Conservation (phyloP, 2,888 invertebrate species). For the Cryptus armator region DNA sequence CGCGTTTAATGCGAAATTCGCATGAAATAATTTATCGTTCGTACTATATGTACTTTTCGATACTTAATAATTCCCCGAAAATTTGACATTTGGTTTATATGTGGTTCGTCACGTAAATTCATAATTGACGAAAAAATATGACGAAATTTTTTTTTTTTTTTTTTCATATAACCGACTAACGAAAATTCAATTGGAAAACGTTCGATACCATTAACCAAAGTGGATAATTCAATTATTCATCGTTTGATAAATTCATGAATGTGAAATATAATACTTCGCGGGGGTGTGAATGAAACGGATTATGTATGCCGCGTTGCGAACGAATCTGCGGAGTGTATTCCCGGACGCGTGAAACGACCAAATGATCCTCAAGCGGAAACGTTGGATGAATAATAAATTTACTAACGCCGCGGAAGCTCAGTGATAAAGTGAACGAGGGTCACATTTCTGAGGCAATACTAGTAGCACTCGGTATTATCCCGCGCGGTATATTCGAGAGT, state of each 20-base stretch:
- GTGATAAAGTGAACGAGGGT: conserved; percentile 58
- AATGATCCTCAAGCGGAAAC: conserved; percentile 46
- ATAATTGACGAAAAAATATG: too few species aligned
- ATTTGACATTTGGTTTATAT: too few species aligned
- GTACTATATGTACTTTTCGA: too few species aligned
- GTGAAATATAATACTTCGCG: background rate
- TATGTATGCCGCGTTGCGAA: background rate
- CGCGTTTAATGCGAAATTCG: too few species aligned
- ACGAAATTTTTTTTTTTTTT: too few species aligned
- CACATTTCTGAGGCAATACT: conserved; percentile 22
- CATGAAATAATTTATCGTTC: too few species aligned
- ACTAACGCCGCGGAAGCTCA: conserved; percentile 3
- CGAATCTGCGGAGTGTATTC: conserved; percentile 3
- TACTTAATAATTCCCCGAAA: too few species aligned
- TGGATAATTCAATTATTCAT: background rate
- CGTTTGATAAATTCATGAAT: background rate
- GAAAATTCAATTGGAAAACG: too few species aligned
- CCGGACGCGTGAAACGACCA: conserved; percentile 40
- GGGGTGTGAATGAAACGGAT: background rate
- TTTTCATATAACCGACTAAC: too few species aligned
- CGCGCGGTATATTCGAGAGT: conserved; percentile 25
- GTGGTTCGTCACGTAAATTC: too few species aligned
- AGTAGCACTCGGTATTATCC: conserved; percentile 20
- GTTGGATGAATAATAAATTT: conserved; percentile 61
- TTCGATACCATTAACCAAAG: too few species aligned